phyloP scores from a whole-genome alignment of 2,888 invertebrate species.

The Trissolcus brochymenae region DNA sequence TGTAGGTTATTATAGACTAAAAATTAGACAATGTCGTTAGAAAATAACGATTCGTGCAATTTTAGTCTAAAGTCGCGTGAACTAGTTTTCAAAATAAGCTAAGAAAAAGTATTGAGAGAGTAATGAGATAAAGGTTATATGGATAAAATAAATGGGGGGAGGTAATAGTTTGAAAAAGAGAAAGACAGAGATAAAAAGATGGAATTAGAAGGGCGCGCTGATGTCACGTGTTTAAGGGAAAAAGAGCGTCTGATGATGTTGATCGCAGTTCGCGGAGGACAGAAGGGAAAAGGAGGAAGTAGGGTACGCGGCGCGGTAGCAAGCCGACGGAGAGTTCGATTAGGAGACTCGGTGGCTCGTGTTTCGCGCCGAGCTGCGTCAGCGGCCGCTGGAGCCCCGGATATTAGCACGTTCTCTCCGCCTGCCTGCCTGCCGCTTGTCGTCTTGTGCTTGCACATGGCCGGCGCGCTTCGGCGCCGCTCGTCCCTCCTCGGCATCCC shows the following conservation, averaged over 20 bases:
- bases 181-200: slow-evolving; percentile 25
- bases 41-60: no score
- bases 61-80: no score
- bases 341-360: slow-evolving; percentile 68
- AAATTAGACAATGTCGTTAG: no score
- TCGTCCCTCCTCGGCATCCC: slow-evolving; percentile 5
- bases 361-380: background rate
- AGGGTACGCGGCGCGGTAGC: slow-evolving; percentile 39
- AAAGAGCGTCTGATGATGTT: slow-evolving; percentile 31
- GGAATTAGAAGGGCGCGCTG: slow-evolving; percentile 17
- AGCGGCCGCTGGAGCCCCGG: slow-evolving; percentile 75
- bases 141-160: slow-evolving; percentile 8
- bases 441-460: slow-evolving; percentile 55
- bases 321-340: slow-evolving; percentile 68
- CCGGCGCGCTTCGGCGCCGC: slow-evolving; percentile 34
- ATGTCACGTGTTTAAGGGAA: slow-evolving; percentile 54
- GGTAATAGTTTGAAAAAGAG: slow-evolving; percentile 4
- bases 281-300: slow-evolving; percentile 58
- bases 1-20: no score
- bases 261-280: slow-evolving; percentile 39
- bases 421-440: slow-evolving; percentile 53
- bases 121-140: background rate
- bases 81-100: background rate
- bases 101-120: background rate
- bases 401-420: slow-evolving; percentile 75